A percentile compares a stretch with the other conserved stretches of the same genome.
Evolutionary conservation across 2,888 invertebrate species (phyloP).

Genomic region (Hirtodrosophila confusa): DNA sequence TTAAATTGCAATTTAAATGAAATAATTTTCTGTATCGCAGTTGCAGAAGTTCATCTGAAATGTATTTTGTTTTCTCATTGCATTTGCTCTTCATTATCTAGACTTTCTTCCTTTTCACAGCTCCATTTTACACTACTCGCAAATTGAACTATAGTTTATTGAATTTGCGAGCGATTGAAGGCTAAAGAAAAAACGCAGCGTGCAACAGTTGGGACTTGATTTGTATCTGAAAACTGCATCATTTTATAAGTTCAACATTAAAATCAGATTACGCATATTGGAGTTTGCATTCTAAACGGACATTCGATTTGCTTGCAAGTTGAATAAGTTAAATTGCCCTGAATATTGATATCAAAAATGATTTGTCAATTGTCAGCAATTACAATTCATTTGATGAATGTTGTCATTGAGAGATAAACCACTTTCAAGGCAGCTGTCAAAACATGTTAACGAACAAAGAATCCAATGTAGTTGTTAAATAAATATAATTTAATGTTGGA

Average conservation of each 20-base stretch:
- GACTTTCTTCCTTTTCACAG: background rate
- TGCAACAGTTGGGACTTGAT: conserved; percentile 63
- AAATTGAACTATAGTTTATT: conserved; percentile 69
- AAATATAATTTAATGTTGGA: too few relatives aligned
- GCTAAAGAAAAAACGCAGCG: conserved; percentile 17
- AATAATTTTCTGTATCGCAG: background rate
- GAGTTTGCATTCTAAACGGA: conserved; percentile 26
- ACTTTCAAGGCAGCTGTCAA: too few relatives aligned
- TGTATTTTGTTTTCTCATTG: conserved; percentile 1
- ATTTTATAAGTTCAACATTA: conserved; percentile 46
- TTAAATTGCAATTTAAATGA: conserved; percentile 22
- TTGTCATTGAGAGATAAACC: too few relatives aligned
- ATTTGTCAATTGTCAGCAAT: conserved; percentile 25
- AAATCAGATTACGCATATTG: conserved; percentile 47
- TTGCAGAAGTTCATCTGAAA: too few relatives aligned
- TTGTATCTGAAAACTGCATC: conserved; percentile 49
- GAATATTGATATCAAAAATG: conserved; percentile 38
- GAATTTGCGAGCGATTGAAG: conserved; percentile 51
- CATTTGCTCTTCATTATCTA: conserved; percentile 16
- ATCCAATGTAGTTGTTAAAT: too few relatives aligned
- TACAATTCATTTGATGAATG: conserved; percentile 1
- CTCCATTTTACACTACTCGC: conserved; percentile 9
- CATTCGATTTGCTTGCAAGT: conserved; percentile 4
- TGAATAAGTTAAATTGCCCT: conserved; percentile 6
- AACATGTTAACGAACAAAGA: too few relatives aligned